These are phyloP conservation scores for Orussus abietinus DNA, from an alignment of 1,140 invertebrate genomes.

Conservation along the genomic window DNA sequence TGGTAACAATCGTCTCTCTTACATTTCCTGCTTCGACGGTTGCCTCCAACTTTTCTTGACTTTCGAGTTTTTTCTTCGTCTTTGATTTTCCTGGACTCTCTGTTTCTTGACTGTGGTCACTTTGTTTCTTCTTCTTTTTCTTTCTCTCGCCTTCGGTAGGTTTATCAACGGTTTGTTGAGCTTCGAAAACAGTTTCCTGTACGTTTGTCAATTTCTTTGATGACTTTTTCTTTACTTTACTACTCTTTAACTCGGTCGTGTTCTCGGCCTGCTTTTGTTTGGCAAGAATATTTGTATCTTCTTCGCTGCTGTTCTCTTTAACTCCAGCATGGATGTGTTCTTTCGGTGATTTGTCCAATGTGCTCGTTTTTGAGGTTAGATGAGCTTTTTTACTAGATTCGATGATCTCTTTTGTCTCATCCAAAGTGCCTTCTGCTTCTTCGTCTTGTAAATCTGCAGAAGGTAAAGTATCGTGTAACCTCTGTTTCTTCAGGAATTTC, in stretches of 20 bases:
- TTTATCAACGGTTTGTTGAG: not conserved
- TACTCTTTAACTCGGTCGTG: not conserved
- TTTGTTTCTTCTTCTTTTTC: slow-evolving; percentile 12
- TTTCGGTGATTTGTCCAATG: not conserved
- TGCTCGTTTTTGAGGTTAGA: slow-evolving; percentile 10
- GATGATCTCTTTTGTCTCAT: not conserved
- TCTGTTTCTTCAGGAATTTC: slow-evolving; percentile 36
- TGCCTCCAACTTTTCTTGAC: too few relatives aligned
- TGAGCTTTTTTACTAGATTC: too few relatives aligned
- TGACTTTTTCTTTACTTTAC: not conserved
- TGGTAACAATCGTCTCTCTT: too few relatives aligned
- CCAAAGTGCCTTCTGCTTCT: not conserved
- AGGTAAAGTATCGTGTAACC: slow-evolving; percentile 39
- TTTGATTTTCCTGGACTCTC: not conserved
- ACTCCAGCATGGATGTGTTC: not conserved
- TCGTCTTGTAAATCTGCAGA: slow-evolving; percentile 15
- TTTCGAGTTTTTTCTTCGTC: slow-evolving; percentile 5
- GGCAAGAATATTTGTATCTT: not conserved
- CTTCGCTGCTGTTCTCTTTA: not conserved
- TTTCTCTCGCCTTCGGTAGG: slow-evolving; percentile 7
- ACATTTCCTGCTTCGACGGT: too few relatives aligned
- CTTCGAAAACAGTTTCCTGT: not conserved
- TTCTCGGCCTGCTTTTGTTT: not conserved
- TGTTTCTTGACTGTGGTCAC: not conserved
- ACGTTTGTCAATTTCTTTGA: not conserved